These are phyloP conservation scores for Zonitis immaculata DNA, from an alignment of 2,888 invertebrate genomes.

Conservation along the genomic window DNA sequence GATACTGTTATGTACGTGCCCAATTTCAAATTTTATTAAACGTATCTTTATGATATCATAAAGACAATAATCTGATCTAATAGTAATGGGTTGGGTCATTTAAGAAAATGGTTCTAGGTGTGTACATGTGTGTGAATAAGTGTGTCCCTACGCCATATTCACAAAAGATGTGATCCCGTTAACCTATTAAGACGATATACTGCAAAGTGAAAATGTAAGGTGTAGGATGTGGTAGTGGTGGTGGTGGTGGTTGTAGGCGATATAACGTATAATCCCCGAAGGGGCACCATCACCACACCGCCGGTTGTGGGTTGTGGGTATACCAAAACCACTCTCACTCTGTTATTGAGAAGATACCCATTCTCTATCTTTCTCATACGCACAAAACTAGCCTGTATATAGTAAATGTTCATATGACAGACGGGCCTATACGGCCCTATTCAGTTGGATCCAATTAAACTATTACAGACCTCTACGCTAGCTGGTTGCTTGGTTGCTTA, in stretches of 20 bases:
- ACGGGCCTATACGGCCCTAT: conserved; percentile 39
- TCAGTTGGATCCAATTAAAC: conserved; percentile 36
- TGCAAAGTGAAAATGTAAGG: conserved; percentile 40
- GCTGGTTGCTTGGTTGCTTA: neutral
- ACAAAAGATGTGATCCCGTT: conserved; percentile 26
- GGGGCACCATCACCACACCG: conserved; percentile 27
- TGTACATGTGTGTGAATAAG: neutral
- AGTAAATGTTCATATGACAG: conserved; percentile 28
- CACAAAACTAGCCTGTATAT: neutral
- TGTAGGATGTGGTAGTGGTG: conserved; percentile 19
- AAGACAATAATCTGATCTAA: conserved; percentile 9
- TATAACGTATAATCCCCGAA: conserved; percentile 40
- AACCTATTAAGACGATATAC: conserved; percentile 40
- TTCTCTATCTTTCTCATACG: conserved; percentile 5
- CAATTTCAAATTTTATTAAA: conserved; percentile 6
- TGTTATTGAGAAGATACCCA: conserved; percentile 29
- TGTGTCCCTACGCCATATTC: conserved; percentile 17
- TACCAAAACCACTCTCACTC: conserved; percentile 21
- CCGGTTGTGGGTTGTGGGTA: conserved; percentile 32
- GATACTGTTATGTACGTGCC: no score
- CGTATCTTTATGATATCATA: conserved; percentile 8
- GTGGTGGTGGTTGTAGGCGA: conserved; percentile 31
- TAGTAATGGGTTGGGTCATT: conserved; percentile 9
- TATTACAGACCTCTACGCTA: conserved; percentile 27
- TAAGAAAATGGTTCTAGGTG: conserved; percentile 12